A percentile compares a stretch with the other conserved stretches of the same genome.
Conservation (phyloP, 1,140 invertebrate genomes). For the Eupeodes corollae region DNA sequence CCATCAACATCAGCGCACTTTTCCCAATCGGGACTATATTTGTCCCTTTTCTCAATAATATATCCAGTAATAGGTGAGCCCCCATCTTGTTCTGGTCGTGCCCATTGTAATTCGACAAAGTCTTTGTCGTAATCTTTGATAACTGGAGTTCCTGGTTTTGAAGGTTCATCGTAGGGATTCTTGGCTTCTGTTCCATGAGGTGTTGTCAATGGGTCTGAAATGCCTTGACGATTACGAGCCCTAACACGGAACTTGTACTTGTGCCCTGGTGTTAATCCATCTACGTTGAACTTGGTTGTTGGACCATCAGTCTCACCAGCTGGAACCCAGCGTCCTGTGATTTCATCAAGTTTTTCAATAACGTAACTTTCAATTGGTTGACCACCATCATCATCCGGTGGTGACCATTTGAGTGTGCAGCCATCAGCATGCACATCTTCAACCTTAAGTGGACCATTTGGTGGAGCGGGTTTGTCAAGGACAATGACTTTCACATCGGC, state of each 20-base stretch:
- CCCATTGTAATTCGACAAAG: slow-evolving; percentile 93
- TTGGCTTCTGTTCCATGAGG: slow-evolving; percentile 89
- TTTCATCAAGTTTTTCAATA: slow-evolving; percentile 90
- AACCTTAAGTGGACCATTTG: slow-evolving; percentile 81
- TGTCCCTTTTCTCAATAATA: slow-evolving; percentile 91
- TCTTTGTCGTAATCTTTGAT: slow-evolving; percentile 87
- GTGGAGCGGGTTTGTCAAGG: slow-evolving; percentile 76
- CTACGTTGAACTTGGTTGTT: slow-evolving; percentile 56
- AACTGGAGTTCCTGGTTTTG: slow-evolving; percentile 76
- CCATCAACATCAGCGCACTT: slow-evolving; percentile 74
- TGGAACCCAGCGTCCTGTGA: slow-evolving; percentile 83
- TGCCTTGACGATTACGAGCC: slow-evolving; percentile 91
- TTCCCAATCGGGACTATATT: slow-evolving; percentile 78
- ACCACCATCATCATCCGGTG: slow-evolving; percentile 82
- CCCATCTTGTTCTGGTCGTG: slow-evolving; percentile 71
- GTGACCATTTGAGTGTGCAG: slow-evolving; percentile 64
- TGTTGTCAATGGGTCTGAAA: slow-evolving; percentile 84
- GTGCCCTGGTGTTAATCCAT: slow-evolving; percentile 74
- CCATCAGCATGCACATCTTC: slow-evolving; percentile 69
- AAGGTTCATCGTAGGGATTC: slow-evolving; percentile 88
- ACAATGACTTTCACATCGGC: slow-evolving; percentile 88
- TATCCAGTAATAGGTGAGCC: slow-evolving; percentile 85
- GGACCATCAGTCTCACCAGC: slow-evolving; percentile 80
- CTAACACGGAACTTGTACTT: slow-evolving; percentile 94
- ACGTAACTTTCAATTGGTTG: slow-evolving; percentile 83